phyloP scores from a whole-genome alignment of 2,113 vertebrate genomes.

The Marcusenius ussheri region DNA sequence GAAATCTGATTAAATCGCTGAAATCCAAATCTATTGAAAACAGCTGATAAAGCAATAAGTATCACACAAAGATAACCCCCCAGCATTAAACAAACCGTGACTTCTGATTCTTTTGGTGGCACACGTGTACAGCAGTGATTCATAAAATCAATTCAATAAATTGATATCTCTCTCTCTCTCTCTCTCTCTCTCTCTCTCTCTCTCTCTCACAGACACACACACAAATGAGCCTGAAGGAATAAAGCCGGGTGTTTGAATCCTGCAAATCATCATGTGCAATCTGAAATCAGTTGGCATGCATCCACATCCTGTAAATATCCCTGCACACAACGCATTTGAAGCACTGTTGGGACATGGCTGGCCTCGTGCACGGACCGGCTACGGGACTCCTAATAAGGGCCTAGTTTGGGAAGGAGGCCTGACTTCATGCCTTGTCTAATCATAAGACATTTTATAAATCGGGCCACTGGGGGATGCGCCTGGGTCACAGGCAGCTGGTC shows the following conservation, averaged over 20 bases:
- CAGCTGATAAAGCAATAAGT: neutral
- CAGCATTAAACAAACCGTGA: neutral
- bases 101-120: neutral
- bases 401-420: neutral
- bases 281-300: neutral
- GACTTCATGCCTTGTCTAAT: neutral
- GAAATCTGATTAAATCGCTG: slow-evolving; percentile 18
- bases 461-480: neutral
- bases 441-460: neutral
- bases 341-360: neutral
- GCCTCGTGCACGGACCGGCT: neutral
- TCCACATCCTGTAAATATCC: neutral
- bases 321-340: neutral
- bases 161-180: neutral
- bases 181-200: neutral
- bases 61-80: neutral
- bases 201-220: neutral
- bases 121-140: neutral
- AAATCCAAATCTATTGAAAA: neutral
- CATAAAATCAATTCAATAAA: neutral
- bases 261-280: neutral
- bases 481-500: neutral
- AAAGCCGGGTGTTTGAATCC: neutral
- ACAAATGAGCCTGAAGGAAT: neutral
- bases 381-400: neutral